phyloP scores from a whole-genome alignment of 2,113 vertebrate species.

The Ornithorhynchus anatinus region DNA sequence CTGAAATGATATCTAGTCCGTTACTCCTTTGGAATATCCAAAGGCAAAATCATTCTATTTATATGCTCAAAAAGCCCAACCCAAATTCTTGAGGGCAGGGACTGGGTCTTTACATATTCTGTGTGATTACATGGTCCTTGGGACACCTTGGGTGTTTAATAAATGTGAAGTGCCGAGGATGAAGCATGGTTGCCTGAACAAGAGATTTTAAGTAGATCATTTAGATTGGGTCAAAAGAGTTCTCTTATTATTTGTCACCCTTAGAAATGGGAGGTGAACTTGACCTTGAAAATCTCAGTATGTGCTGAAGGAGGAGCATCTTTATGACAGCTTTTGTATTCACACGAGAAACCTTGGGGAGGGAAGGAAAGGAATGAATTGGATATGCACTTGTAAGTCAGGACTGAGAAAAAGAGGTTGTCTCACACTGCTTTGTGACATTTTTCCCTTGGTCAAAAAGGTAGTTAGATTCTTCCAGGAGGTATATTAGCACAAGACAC shows the following conservation, averaged over 20 bases:
- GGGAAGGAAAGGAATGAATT: not conserved
- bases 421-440: no score
- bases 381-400: not conserved
- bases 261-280: not conserved
- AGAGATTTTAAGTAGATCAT: not conserved
- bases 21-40: not conserved
- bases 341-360: not conserved
- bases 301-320: not conserved
- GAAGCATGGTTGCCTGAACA: not conserved
- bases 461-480: no score
- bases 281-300: not conserved
- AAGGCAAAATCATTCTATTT: not conserved
- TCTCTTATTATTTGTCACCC: not conserved
- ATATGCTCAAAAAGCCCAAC: not conserved
- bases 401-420: no score
- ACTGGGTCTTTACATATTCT: not conserved
- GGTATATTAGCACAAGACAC: no score
- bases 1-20: not conserved
- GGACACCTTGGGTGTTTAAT: not conserved
- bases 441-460: no score
- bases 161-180: no score
- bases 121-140: not conserved
- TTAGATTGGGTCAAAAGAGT: not conserved
- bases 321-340: not conserved
- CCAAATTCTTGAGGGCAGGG: not conserved